These are phyloP conservation scores for Caenorhabditis imperialis DNA, from an alignment of 2,888 invertebrate genomes.

Conservation along the genomic window DNA sequence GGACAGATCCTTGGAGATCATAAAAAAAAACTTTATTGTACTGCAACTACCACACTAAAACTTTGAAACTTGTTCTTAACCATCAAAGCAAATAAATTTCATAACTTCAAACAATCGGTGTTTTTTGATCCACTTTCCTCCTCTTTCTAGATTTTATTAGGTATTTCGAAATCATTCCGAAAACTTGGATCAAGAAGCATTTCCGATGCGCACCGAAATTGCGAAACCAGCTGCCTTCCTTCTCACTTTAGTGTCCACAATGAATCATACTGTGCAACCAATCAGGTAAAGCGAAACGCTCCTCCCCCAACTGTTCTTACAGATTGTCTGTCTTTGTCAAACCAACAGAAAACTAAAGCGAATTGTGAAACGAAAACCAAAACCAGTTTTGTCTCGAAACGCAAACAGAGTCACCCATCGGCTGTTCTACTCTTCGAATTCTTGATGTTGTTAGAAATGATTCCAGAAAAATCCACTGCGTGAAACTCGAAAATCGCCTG, in stretches of 20 bases:
- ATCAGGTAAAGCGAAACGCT: constrained; percentile 26
- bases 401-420: neutral
- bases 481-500: no score
- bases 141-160: constrained; percentile 15
- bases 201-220: constrained; percentile 27
- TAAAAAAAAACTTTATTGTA: constrained; percentile 3
- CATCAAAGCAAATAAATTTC: neutral
- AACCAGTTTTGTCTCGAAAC: constrained; percentile 4
- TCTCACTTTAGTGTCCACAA: constrained; percentile 14
- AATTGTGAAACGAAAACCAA: neutral
- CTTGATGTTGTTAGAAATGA: no score
- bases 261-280: constrained; percentile 6
- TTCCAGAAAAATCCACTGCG: no score
- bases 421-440: no score
- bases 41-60: neutral
- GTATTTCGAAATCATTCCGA: constrained; percentile 44
- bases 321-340: constrained; percentile 14
- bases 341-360: neutral
- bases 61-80: no score
- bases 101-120: constrained; percentile 19
- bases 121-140: constrained; percentile 35
- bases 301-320: constrained; percentile 23
- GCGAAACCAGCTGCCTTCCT: constrained; percentile 22
- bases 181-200: constrained; percentile 38
- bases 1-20: neutral